A percentile compares a stretch with the other conserved stretches of the same genome.
Evolutionary conservation across 2,888 invertebrate genomes (phyloP).

Genomic region (Andrena camellia): DNA sequence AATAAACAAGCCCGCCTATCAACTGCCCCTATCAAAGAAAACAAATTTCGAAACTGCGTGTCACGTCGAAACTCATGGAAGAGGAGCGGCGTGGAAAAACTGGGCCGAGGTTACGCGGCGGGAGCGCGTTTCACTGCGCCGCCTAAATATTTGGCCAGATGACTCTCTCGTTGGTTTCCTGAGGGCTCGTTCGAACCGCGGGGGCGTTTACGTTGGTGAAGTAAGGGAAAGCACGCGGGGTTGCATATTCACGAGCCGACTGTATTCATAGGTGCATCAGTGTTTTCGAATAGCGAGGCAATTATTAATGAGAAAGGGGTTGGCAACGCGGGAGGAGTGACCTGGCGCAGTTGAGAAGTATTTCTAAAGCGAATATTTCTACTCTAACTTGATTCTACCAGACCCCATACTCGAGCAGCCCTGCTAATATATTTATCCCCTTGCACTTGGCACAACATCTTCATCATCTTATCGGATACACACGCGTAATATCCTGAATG

Average conservation of each 20-base stretch:
- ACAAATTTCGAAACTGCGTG: slow-evolving; percentile 35
- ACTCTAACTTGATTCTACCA: too few species aligned
- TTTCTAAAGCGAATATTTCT: too few species aligned
- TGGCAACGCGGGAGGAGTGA: too few species aligned
- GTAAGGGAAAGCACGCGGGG: background rate
- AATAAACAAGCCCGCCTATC: slow-evolving; percentile 40
- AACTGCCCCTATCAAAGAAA: slow-evolving; percentile 42
- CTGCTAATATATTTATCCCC: background rate
- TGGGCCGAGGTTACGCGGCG: slow-evolving; percentile 39
- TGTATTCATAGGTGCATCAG: too few species aligned
- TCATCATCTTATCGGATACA: slow-evolving; percentile 1
- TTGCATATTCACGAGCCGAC: too few species aligned
- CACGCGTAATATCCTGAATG: slow-evolving; percentile 33
- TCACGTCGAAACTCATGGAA: background rate
- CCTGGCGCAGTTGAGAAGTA: too few species aligned
- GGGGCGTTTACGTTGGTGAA: background rate
- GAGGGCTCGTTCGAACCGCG: slow-evolving; percentile 18
- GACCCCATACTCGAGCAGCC: background rate
- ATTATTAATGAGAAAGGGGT: too few species aligned
- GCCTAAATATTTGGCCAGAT: slow-evolving; percentile 80
- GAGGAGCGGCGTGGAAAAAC: slow-evolving; percentile 5
- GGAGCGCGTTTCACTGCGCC: slow-evolving; percentile 68
- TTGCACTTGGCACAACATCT: background rate
- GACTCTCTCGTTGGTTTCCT: slow-evolving; percentile 66
- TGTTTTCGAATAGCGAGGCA: too few species aligned